Evolutionary conservation across 2,888 invertebrate genomes (phyloP).

Genomic region (Cactoblastis cactorum): DNA sequence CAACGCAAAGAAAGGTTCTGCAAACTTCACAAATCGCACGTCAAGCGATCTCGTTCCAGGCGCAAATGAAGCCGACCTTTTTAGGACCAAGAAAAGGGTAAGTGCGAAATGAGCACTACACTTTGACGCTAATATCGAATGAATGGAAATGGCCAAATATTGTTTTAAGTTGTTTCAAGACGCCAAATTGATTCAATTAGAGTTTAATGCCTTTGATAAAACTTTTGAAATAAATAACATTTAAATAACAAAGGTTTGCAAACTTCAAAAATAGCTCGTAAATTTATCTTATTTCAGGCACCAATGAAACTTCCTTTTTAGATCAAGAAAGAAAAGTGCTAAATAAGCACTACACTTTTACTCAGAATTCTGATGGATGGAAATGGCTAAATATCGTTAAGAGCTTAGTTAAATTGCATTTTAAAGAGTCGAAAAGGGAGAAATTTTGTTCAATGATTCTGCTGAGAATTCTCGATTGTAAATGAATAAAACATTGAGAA

Average conservation of each 20-base stretch:
- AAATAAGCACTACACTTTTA: constrained; percentile 52
- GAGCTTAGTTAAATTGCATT: too few relatives aligned
- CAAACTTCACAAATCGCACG: constrained; percentile 33
- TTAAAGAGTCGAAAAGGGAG: too few relatives aligned
- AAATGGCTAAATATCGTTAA: constrained; percentile 14
- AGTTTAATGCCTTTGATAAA: too few relatives aligned
- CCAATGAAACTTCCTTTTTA: constrained; percentile 64
- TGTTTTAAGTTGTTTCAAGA: not conserved
- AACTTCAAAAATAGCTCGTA: constrained; percentile 34
- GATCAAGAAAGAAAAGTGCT: constrained; percentile 55
- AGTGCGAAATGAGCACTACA: constrained; percentile 61
- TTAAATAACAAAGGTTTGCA: constrained; percentile 35
- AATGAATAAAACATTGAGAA: too few relatives aligned
- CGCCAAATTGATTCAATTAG: too few relatives aligned
- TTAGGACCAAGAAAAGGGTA: constrained; percentile 55
- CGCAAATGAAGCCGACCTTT: constrained; percentile 62
- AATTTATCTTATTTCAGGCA: constrained; percentile 40
- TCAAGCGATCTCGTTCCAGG: constrained; percentile 41
- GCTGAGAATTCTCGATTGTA: too few relatives aligned
- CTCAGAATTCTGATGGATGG: constrained; percentile 26
- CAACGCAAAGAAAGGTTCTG: constrained; percentile 39
- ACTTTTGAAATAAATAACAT: too few relatives aligned
- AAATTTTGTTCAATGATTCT: too few relatives aligned
- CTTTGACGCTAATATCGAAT: constrained; percentile 24
- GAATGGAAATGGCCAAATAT: constrained; percentile 23